Base-by-base conservation (phyloP, 2,797 vertebrate species). In the Gobio occitaniae region DNA sequence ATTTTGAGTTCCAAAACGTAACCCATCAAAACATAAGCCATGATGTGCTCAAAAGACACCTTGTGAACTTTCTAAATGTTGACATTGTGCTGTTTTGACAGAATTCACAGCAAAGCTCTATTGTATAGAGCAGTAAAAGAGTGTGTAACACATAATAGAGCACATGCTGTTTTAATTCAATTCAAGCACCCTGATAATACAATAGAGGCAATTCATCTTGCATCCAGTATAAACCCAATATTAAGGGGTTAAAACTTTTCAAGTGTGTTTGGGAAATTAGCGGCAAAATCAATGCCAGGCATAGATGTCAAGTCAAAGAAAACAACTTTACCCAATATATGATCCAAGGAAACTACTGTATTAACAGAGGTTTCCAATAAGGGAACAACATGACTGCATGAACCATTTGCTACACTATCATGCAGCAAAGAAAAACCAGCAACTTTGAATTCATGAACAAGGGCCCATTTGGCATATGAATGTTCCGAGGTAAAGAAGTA, bases 181-280 rank as follows among this genome's bases (percentile, higher is more conserved):
- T 48, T 48, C 48, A 48, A 48, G 48, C 48, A 48, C 48, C 48
- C 48, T 48, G 48, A 48, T 48, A 48, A 48, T 48, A 48, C 48
- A 48, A 48, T 13, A 48, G 48, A 48, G 48, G 12, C 48, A 48
- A 13, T 48, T 48, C 12, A 48, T 48, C 48, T 48, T 48, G 47
- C 47, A 48, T 48, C 12, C 47, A 13, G 47, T 48, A 48, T 48
- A 48, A 48, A 48, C 47, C 47, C 47, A 48, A 48, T 13, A 48
- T 48, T 48, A 48, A 48, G 47, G 47, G 47, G 47, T 63, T 76
- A 76, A 70, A 79, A 70, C 63, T 52, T 87, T 10, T 89, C 88
- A 77, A 87, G 80, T 71, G 11, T 87, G 70, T 87, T 87, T 29
- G 86, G 78, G 13, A 88, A 85, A 85, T 88, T 74, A 80, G 48